Evolutionary conservation across 2,797 vertebrate species (phyloP).

Genomic region (Atherinosoma microstoma): DNA sequence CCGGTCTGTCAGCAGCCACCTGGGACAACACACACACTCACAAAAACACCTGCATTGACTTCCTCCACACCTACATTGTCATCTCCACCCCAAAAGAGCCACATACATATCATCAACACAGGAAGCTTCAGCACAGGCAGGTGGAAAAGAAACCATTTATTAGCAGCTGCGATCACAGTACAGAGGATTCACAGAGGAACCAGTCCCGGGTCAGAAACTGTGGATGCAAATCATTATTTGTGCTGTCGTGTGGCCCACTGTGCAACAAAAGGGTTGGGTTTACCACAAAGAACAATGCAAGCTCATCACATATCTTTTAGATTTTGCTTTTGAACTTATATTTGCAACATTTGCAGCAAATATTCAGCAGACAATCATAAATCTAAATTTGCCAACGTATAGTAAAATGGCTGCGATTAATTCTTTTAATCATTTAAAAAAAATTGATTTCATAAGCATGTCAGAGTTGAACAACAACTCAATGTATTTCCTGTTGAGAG

Average conservation of each 20-base stretch:
- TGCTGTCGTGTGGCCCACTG: conserved; percentile 47
- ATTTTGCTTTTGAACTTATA: neutral
- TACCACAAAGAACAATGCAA: conserved; percentile 39
- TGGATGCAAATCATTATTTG: conserved; percentile 57
- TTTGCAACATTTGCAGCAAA: conserved; percentile 38
- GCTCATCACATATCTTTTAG: neutral
- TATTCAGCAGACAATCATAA: neutral
- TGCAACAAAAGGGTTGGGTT: conserved; percentile 19
- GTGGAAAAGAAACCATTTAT: conserved; percentile 74
- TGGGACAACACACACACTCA: conserved; percentile 47
- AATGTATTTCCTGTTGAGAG: neutral
- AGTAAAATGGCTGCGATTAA: neutral
- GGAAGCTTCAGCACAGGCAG: conserved; percentile 69
- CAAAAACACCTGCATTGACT: conserved; percentile 74
- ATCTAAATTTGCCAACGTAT: neutral
- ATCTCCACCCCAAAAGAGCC: conserved; percentile 63
- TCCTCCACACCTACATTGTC: conserved; percentile 77
- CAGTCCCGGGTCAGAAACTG: conserved; percentile 43
- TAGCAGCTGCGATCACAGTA: conserved; percentile 54
- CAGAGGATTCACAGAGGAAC: conserved; percentile 53
- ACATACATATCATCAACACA: conserved; percentile 79
- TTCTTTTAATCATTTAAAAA: no score
- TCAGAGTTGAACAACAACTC: neutral
- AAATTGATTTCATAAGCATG: neutral
- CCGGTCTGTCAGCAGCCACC: conserved; percentile 75